Percentiles rank a stretch among this genome's conserved stretches.
phyloP scores from a whole-genome alignment of 2,113 vertebrate genomes.

The Mus spicilegus region DNA sequence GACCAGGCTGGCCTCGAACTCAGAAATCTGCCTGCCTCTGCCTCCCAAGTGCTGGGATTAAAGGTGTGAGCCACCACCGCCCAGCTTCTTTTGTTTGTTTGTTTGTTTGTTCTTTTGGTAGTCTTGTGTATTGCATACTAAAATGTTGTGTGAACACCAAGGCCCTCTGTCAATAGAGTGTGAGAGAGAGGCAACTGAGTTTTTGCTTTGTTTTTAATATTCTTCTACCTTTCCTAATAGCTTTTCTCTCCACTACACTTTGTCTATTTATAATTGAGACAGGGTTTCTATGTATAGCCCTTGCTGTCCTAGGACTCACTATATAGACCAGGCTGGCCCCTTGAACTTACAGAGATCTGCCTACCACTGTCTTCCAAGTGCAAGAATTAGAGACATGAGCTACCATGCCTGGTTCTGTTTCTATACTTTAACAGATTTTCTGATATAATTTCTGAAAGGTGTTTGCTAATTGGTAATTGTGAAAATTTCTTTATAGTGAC shows the following conservation, averaged over 20 bases:
- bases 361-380: neutral
- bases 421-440: neutral
- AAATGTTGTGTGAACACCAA: neutral
- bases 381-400: neutral
- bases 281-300: neutral
- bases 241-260: neutral
- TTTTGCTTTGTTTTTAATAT: neutral
- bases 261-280: neutral
- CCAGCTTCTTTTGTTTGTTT: too few relatives aligned
- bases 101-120: neutral
- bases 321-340: neutral
- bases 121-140: neutral
- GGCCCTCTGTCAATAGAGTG: neutral
- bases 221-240: neutral
- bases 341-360: neutral
- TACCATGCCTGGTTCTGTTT: neutral
- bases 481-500: neutral
- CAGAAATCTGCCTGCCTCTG: too few relatives aligned
- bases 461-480: slow-evolving; percentile 37
- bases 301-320: neutral
- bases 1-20: too few relatives aligned
- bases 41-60: too few relatives aligned
- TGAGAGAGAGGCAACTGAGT: neutral
- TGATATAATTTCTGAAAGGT: neutral
- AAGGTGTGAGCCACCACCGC: too few relatives aligned